Base-by-base conservation (phyloP, 2,113 vertebrate genomes). In the Brienomyrus longianalis region DNA sequence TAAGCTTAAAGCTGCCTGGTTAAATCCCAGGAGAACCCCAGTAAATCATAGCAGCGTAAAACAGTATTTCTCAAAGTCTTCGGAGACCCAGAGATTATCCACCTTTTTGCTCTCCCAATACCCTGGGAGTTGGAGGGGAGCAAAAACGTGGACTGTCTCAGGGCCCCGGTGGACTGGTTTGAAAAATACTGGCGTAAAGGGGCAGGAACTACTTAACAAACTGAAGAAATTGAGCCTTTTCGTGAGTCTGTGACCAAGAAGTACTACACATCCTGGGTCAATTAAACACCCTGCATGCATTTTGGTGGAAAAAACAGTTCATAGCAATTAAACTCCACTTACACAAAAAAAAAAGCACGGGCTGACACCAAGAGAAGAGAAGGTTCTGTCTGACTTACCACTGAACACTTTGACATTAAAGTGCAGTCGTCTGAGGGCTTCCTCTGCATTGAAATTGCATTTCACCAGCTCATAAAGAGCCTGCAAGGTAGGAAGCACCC, bases 341-440 rank as follows among this genome's bases (percentile, higher is more conserved):
- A 70, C n/a, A 70, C n/a, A 70, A 70, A 66, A 52, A 70, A 66
- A 52, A 70, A 70, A 31, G 62, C 83, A 52, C 9, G 17, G 13
- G 47, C 23, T 21, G 50, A 35, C 13, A 39, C 9, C 27, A 87
- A 39, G 85, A 87, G 85, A 54, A 43, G 17, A 54, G n/a, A 54
- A 87, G 17, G 85, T 56, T 56, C 48, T 56, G 27, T 83, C 50
- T 56, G 23, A 85, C 96, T 97, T 93, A 99, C 98, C 98, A 94
- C 95, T 96, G 92, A 97, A 96, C 56, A 98, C 98, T 93, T 98
- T 99, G 90, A 99, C 97, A 0, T 99, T 99, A 96, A 99, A 99
- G 88, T 94, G 92, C 77, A 98, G 92, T 92, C 98, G 95, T 89
- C 98, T 93, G 87, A 98, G 95, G 0, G 98, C 98, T 92, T 99